A percentile compares a stretch with the other conserved stretches of the same genome.
Evolutionary conservation across 2,113 vertebrate species (phyloP).

Genomic region (Plotosus lineatus): DNA sequence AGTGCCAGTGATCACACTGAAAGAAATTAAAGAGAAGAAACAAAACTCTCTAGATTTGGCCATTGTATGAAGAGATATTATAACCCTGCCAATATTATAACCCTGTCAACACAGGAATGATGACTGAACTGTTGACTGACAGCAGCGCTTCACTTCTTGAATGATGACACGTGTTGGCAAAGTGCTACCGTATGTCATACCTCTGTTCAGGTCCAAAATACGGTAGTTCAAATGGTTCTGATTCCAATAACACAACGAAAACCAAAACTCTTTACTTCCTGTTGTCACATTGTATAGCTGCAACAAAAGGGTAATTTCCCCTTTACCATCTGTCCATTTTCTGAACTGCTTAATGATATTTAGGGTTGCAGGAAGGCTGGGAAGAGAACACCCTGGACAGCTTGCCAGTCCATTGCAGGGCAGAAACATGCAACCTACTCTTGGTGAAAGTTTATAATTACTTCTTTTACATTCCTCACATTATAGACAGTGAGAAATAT

Average conservation of each 20-base stretch:
- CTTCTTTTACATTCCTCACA: too few relatives aligned
- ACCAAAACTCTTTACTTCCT: background rate
- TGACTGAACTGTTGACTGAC: constrained; percentile 15
- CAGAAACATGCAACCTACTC: too few relatives aligned
- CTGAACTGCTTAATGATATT: too few relatives aligned
- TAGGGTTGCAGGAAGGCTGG: too few relatives aligned
- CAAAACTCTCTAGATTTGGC: too few relatives aligned
- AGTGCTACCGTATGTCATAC: background rate
- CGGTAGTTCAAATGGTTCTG: background rate
- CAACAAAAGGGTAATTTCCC: background rate
- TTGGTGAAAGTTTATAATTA: too few relatives aligned
- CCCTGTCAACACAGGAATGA: background rate
- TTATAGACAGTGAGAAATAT: too few relatives aligned
- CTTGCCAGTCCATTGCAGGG: too few relatives aligned
- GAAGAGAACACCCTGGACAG: too few relatives aligned
- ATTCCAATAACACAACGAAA: background rate
- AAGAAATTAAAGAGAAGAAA: too few relatives aligned
- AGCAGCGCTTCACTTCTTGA: background rate
- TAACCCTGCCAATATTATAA: background rate
- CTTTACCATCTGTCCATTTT: background rate
- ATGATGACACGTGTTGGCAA: constrained; percentile 18
- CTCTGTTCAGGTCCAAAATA: constrained; percentile 6
- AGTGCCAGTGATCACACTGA: too few relatives aligned
- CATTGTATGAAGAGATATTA: background rate
- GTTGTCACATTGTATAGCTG: too few relatives aligned